These are phyloP conservation scores for human (Homo sapiens) DNA, from an alignment of 2,113 vertebrate species.

Conservation along the genomic window GRCh38 chr16:48192501-48193000, in stretches of 20 bases:
- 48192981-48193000: not conserved
- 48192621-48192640: constrained; percentile 81
- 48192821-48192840: not conserved
- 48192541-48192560: constrained; percentile 80
- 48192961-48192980: not conserved
- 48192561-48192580: constrained; percentile 79
- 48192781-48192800: not conserved
- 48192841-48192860: not conserved
- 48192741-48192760: not conserved
- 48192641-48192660: constrained; percentile 83
- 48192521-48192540: constrained; percentile 84
- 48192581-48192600: constrained; percentile 67
- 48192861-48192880: not conserved
- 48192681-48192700: not conserved
- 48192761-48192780: not conserved
- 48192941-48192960: not conserved
- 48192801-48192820: not conserved
- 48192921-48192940: not conserved
- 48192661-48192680: constrained; percentile 66
- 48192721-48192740: not conserved
- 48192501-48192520: constrained; percentile 57
- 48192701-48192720: constrained; percentile 49
- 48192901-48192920: not conserved
- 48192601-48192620: constrained; percentile 46
- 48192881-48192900: not conserved